Evolutionary conservation across 2,888 invertebrate genomes (phyloP).

Genomic region (Thereva nobilitata): DNA sequence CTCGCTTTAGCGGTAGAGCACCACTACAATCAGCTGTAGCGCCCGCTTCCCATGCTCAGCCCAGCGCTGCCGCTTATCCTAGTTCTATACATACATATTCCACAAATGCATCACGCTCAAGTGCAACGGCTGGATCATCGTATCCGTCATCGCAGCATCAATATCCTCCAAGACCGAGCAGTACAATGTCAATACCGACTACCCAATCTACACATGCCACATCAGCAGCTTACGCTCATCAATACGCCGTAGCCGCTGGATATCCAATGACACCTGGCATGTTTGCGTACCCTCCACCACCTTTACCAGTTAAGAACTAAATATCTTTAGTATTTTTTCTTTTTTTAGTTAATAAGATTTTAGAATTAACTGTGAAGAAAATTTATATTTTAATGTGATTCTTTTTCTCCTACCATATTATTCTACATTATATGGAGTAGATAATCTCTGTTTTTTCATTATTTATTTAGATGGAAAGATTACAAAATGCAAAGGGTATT

Average conservation of each 20-base stretch:
- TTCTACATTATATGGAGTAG: neutral
- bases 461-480: too few relatives aligned
- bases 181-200: neutral
- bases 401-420: neutral
- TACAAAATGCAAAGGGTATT: too few relatives aligned
- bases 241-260: conserved; percentile 52
- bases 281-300: conserved; percentile 57
- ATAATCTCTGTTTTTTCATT: neutral
- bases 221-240: conserved; percentile 41
- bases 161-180: conserved; percentile 38
- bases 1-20: conserved; percentile 42
- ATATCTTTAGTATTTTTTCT: conserved; percentile 31
- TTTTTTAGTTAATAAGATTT: conserved; percentile 11
- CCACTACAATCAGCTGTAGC: conserved; percentile 42
- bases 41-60: conserved; percentile 39
- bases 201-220: conserved; percentile 2
- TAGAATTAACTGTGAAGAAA: neutral
- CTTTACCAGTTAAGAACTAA: conserved; percentile 57
- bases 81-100: conserved; percentile 7
- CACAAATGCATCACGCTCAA: neutral
- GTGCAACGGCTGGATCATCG: neutral
- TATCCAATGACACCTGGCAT: conserved; percentile 48
- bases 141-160: conserved; percentile 27
- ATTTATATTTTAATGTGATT: conserved; percentile 6
- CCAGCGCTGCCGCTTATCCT: conserved; percentile 24